Percentiles rank a stretch among this genome's conserved stretches.
These are phyloP conservation scores for Allacma fusca DNA, from an alignment of 2,888 invertebrate genomes.

Conservation along the genomic window DNA sequence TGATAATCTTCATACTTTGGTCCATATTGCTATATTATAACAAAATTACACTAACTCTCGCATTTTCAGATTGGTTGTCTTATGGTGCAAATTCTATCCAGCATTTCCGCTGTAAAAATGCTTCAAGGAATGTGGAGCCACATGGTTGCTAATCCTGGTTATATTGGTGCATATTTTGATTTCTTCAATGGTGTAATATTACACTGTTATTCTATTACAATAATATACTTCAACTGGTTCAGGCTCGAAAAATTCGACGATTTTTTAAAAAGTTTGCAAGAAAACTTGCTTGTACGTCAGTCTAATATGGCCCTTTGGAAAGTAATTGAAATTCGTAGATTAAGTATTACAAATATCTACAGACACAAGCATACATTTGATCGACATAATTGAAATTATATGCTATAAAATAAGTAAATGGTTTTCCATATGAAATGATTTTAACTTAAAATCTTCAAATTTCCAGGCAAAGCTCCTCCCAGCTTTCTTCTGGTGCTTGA, in stretches of 20 bases:
- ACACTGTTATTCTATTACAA: conserved; percentile 7
- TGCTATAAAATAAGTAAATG: not conserved
- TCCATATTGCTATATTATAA: too few species aligned
- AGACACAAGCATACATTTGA: too few species aligned
- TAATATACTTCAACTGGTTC: conserved; percentile 30
- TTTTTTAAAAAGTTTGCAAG: not conserved
- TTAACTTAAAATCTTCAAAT: not conserved
- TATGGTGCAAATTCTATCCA: not conserved
- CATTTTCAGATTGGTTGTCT: conserved; percentile 13
- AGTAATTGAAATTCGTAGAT: too few species aligned
- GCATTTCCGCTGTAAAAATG: conserved; percentile 25
- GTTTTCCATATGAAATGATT: not conserved
- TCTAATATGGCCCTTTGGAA: not conserved
- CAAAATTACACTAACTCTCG: too few species aligned
- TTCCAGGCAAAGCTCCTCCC: conserved; percentile 17
- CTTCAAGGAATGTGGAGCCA: conserved; percentile 5
- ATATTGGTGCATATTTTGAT: conserved; percentile 32
- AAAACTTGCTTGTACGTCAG: not conserved
- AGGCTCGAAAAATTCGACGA: not conserved
- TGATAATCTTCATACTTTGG: not conserved
- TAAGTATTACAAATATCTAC: too few species aligned
- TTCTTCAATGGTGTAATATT: conserved; percentile 30
- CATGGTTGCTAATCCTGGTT: conserved; percentile 21
- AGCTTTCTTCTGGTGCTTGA: conserved; percentile 21
- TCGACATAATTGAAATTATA: too few species aligned